Percentiles rank a stretch among this genome's conserved stretches.
Conservation (phyloP, 2,113 vertebrate species). For the Todiramphus chloris region DNA sequence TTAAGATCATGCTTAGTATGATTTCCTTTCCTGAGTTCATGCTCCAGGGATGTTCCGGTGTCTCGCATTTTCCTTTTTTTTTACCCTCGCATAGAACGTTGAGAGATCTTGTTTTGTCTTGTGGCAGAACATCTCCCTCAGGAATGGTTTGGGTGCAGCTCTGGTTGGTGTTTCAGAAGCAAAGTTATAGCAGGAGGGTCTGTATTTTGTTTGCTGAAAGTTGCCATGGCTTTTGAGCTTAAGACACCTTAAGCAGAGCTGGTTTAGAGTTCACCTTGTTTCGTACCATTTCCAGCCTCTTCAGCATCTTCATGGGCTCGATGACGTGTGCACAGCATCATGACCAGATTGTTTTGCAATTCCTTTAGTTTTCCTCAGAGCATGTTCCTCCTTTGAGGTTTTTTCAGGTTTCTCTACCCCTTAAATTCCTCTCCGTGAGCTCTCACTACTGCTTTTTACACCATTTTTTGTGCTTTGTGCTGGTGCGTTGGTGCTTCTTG, state of each 20-base stretch:
- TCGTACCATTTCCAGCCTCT: background rate
- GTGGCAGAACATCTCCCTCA: background rate
- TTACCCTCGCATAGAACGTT: background rate
- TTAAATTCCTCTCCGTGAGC: conserved; percentile 6
- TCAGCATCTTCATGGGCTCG: background rate
- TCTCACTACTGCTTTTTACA: conserved; percentile 47
- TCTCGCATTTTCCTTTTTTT: background rate
- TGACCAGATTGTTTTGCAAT: background rate
- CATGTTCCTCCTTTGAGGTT: background rate
- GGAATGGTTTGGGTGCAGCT: background rate
- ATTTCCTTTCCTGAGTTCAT: background rate
- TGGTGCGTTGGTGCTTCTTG: background rate
- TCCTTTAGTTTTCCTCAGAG: background rate
- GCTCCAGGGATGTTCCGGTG: background rate
- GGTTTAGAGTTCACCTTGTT: background rate
- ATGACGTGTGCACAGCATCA: background rate
- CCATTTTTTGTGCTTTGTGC: background rate
- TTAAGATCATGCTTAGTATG: background rate
- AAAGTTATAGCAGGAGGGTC: background rate
- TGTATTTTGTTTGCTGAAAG: background rate
- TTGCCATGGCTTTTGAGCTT: background rate
- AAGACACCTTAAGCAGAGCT: background rate
- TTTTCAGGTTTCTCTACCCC: background rate
- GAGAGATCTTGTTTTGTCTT: background rate
- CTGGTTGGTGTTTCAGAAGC: background rate